phyloP scores from a whole-genome alignment of 2,113 vertebrate genomes.

The Chlorocebus sabaeus region DNA sequence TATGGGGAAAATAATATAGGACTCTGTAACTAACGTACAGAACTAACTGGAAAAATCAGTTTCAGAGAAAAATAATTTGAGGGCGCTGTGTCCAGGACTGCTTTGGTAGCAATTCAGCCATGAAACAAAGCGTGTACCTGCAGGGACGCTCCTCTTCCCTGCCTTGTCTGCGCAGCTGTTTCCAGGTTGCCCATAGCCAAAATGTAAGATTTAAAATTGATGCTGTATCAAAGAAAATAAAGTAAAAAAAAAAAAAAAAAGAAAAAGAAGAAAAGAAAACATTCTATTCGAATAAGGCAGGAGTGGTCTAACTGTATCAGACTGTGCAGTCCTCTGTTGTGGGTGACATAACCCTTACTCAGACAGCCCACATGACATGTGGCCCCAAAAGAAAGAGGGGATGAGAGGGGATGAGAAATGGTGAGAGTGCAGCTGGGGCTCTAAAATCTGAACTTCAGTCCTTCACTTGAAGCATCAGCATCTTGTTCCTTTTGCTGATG shows the following conservation, averaged over 20 bases:
- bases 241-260: background rate
- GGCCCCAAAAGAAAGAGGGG: background rate
- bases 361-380: accelerated
- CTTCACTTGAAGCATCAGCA: conserved; percentile 31
- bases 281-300: background rate
- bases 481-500: conserved; percentile 67
- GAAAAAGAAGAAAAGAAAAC: background rate
- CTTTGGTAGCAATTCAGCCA: conserved; percentile 66
- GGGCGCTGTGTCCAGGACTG: conserved; percentile 60
- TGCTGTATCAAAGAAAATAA: conserved; percentile 54
- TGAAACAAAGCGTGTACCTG: conserved; percentile 60
- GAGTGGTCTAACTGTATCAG: background rate
- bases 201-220: conserved; percentile 36
- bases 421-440: background rate
- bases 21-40: conserved; percentile 67
- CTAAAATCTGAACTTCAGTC: background rate
- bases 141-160: background rate
- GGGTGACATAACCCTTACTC: accelerated
- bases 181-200: conserved; percentile 35
- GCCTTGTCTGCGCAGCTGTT: conserved; percentile 26
- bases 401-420: background rate
- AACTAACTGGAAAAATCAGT: conserved; percentile 76
- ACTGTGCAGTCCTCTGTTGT: background rate
- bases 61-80: conserved; percentile 72
- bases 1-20: conserved; percentile 66